A percentile compares a stretch with the other conserved stretches of the same genome.
phyloP scores from a whole-genome alignment of 2,888 invertebrate species.

The Pyralis farinalis region DNA sequence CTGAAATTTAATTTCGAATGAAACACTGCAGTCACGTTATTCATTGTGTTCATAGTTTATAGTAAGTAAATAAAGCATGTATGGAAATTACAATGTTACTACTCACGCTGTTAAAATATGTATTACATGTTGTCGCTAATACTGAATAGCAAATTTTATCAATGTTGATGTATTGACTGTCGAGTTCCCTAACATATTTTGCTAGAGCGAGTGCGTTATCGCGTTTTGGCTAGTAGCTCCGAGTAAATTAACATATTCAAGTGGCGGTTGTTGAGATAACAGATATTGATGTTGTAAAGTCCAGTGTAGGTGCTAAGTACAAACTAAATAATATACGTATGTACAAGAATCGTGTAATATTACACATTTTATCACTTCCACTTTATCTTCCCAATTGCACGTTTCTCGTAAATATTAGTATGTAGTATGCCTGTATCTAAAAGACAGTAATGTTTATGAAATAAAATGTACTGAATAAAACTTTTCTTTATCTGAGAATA shows the following conservation, averaged over 20 bases:
- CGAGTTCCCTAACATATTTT: conserved; percentile 56
- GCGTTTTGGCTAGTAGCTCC: conserved; percentile 43
- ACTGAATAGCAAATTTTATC: conserved; percentile 49
- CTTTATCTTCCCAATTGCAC: conserved; percentile 10
- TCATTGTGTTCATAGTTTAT: conserved; percentile 26
- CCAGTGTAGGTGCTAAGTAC: conserved; percentile 46
- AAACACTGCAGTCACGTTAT: conserved; percentile 38
- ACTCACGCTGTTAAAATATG: conserved; percentile 37
- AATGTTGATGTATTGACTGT: conserved; percentile 58
- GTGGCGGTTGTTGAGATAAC: conserved; percentile 58
- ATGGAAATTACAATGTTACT: conserved; percentile 26
- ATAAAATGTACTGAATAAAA: conserved; percentile 3
- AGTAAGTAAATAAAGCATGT: conserved; percentile 34
- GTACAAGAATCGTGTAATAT: conserved; percentile 34
- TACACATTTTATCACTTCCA: conserved; percentile 14
- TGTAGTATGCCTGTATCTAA: neutral
- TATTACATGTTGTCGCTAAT: conserved; percentile 44
- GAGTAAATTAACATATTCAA: conserved; percentile 59
- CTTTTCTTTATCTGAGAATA: conserved; percentile 5
- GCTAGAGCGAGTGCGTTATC: conserved; percentile 46
- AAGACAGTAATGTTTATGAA: neutral
- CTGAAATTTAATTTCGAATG: neutral
- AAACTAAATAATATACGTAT: conserved; percentile 31
- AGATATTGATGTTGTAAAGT: conserved; percentile 55
- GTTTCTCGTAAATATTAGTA: conserved; percentile 1